These are phyloP conservation scores for Centrocercus urophasianus DNA, from an alignment of 2,113 vertebrate species.

Conservation along the genomic window DNA sequence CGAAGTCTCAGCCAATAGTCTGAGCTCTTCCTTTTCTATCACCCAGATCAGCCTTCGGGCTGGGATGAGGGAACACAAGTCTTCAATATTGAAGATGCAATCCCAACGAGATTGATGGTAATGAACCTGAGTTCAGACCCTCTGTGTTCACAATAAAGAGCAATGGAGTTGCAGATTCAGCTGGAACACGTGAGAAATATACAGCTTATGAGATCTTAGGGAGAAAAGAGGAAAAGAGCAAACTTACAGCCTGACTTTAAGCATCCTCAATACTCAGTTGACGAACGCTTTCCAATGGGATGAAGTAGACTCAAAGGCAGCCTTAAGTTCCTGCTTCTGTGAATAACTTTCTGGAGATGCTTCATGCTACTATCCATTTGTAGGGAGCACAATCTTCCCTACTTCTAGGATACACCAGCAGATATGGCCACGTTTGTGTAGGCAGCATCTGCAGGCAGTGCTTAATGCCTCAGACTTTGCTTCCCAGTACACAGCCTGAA, in stretches of 20 bases:
- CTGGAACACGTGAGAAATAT: accelerated
- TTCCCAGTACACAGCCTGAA: not conserved
- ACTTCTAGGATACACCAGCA: not conserved
- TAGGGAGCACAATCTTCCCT: not conserved
- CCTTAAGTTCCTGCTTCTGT: not conserved
- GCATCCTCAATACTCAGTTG: not conserved
- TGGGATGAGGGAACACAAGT: accelerated
- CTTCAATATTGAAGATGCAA: accelerated
- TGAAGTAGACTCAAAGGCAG: not conserved
- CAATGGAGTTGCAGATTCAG: not conserved
- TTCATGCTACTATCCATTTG: not conserved
- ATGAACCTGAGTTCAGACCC: not conserved
- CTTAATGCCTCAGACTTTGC: not conserved
- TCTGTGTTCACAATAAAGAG: accelerated
- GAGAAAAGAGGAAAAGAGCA: not conserved
- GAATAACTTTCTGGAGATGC: not conserved
- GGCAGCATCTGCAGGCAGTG: not conserved
- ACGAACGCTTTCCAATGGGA: not conserved
- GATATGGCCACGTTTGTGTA: not conserved
- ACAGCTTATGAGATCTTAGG: not conserved
- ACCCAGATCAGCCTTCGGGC: not conserved
- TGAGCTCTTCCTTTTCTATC: not conserved
- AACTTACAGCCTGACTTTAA: not conserved
- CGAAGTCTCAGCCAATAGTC: not conserved
- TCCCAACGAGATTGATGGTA: accelerated